Evolutionary conservation across 92 coral and sea anemone genomes (phyloP), one percentile per base, ranked within the genome.

Genomic region (Phenganax subtilis): DNA sequence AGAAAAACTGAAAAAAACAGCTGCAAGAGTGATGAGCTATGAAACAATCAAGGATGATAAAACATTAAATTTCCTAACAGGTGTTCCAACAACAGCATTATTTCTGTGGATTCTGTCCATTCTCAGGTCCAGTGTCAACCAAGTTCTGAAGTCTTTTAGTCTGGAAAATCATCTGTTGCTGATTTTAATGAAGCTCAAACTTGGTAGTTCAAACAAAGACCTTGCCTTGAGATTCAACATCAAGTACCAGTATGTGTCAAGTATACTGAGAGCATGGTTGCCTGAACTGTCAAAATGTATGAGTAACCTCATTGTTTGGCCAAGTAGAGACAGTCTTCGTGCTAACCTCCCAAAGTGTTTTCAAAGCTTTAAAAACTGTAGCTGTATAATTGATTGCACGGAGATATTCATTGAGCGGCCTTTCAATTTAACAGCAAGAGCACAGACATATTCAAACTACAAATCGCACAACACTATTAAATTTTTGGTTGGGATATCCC

Each of bases 351-450:
- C 67, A 57, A 81, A 51, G 59, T 53, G 57, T 16, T 28, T 57
- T 1, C 10, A 1, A 3, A 53, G 7, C 9, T 86, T 82, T 57
- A 37, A 30, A 68, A 82, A 83, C 16, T 82, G 86, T 55, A 72
- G 87, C 37, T 82, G 66, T 16, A 82, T 83, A 15, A 83, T 86
- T 37, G 86, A 86, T 63, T 83, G 89, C 61, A 64, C 84, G 6
- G 84, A 83, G 70, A 55, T 87, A 6, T 87, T 87, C 61, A 87
- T 87, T 29, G 57, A 85, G n/a, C 59, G 75, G 14, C 87, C 87
- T 15, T 66, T 76, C 55, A 85, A 85, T 70, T 77, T 85, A 6
- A 56, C 66, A 8, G 87, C 84, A 0, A 20, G 84, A 56, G 80
- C 79, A 55, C 17, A 77, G 15, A 85, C 87, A 28, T 84, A 77